Conservation (phyloP, 2,113 vertebrate genomes). For the Chloebia gouldiae region DNA sequence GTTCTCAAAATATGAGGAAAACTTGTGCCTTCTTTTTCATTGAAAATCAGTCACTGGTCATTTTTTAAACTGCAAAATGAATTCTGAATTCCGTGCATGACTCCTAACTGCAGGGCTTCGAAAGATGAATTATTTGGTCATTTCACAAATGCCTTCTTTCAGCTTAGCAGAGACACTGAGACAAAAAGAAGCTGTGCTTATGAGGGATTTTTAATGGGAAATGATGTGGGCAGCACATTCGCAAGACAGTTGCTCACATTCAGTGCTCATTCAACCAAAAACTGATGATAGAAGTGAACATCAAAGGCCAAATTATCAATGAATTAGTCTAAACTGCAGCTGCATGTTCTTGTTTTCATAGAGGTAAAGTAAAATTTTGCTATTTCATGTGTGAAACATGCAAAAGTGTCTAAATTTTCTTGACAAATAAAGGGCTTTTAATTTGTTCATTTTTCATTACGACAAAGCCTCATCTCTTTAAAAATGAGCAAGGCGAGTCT, state of each 20-base stretch:
- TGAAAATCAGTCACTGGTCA: not conserved
- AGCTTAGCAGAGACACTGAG: not conserved
- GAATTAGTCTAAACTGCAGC: not conserved
- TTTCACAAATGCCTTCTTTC: not conserved
- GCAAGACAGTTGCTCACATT: not conserved
- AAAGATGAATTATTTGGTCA: not conserved
- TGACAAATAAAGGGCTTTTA: not conserved
- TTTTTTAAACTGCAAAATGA: not conserved
- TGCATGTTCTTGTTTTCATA: not conserved
- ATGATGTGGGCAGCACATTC: not conserved
- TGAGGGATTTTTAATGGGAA: not conserved
- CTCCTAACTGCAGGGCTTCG: not conserved
- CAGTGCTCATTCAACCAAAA: not conserved
- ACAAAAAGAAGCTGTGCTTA: not conserved
- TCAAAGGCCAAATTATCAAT: not conserved
- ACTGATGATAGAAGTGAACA: not conserved
- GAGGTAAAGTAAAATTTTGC: not conserved
- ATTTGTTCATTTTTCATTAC: not conserved
- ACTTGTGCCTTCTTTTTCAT: not conserved
- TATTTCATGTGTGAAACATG: not conserved
- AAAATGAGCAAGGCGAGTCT: not conserved
- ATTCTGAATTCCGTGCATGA: not conserved
- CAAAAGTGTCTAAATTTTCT: not conserved
- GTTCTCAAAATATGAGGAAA: not conserved
- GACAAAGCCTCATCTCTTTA: not conserved